Base-by-base conservation (phyloP, 1,140 invertebrate genomes). In the Aphis craccivora region DNA sequence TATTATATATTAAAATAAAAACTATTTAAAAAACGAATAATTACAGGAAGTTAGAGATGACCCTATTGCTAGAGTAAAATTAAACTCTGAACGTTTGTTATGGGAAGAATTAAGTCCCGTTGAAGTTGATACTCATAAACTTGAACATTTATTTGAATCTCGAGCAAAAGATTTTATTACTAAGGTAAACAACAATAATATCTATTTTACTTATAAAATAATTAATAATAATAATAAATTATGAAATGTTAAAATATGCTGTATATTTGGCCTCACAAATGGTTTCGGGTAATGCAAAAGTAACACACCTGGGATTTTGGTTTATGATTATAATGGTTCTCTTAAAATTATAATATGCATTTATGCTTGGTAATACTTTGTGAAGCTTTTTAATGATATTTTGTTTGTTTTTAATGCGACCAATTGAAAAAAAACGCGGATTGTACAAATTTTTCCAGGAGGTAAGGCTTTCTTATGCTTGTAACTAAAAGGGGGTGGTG, bases 111-210 rank as follows among this genome's bases (percentile, higher is more conserved):
- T 99, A 43, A 96, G 96, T 83, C 96, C 97, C 23, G 97, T 99
- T 6, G 96, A 96, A 83, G 96, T 99, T 25, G 99, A 99, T 95
- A 98, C 97, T 14, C 97, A 98, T 94, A 99, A 98, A 95, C 95
- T 99, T 94, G 99, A 99, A 95, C 98, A 99, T 96, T 96, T 99
- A 40, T 99, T 99, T 96, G 99, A 99, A 96, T 98, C 98, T 23
- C 96, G 98, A 94, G 98, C 98, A 93, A 99, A 99, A 96, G 99
- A 99, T 96, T 96, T 99, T 94, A 98, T 99, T 94, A 97, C 97
- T 94, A 99, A 99, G 98, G 98, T 98, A 95, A 95, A 76, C 14
- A 76, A 35, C 14, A 76, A 40, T 94, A 22, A 14, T 45, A 45
- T 25, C 23, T 92, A n/a, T 60, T 35, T 43, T 11, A 84, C 8